These are phyloP conservation scores for Bruchidius siliquastri DNA, from an alignment of 2,888 invertebrate genomes.

Conservation along the genomic window DNA sequence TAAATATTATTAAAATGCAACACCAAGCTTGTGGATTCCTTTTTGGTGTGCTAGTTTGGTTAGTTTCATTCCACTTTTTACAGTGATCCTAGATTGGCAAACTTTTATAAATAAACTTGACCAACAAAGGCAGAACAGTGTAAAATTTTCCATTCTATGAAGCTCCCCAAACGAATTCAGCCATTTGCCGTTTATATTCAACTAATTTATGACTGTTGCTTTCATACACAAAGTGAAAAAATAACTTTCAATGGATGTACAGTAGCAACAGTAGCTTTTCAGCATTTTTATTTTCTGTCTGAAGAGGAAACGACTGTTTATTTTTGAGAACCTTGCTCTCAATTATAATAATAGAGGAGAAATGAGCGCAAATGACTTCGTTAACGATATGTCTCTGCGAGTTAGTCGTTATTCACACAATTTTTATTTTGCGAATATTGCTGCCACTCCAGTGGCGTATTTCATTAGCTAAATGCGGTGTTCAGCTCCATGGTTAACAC, in stretches of 20 bases:
- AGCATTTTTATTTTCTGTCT: neutral
- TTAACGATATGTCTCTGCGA: neutral
- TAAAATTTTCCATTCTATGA: no score
- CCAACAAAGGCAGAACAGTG: no score
- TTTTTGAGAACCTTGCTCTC: neutral
- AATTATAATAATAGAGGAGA: neutral
- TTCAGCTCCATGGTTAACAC: no score
- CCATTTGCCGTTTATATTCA: no score
- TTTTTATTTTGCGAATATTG: neutral
- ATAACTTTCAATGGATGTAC: neutral
- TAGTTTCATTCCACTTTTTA: no score
- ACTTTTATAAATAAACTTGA: no score
- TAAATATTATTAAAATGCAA: no score
- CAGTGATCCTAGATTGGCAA: no score
- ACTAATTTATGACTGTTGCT: neutral
- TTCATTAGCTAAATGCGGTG: no score
- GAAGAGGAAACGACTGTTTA: neutral
- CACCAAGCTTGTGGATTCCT: no score
- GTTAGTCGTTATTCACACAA: neutral
- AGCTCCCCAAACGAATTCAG: neutral
- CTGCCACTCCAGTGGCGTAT: neutral
- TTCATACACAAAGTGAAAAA: neutral
- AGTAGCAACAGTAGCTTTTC: neutral
- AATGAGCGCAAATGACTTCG: neutral
- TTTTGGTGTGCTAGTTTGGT: no score